phyloP scores from a whole-genome alignment of 2,888 invertebrate genomes.

The Stictocephala bisonia region DNA sequence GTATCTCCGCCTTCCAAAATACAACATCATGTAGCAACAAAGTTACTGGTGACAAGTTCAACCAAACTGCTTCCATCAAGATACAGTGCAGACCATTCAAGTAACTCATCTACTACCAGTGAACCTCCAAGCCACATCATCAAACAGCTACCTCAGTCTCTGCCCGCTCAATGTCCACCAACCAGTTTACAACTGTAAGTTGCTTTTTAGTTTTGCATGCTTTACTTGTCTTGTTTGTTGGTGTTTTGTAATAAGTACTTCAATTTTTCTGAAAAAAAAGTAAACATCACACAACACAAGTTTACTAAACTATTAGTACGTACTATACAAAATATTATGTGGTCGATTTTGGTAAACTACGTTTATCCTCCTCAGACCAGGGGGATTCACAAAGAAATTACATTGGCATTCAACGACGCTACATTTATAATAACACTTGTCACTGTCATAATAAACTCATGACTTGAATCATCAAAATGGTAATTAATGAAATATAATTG shows the following conservation, averaged over 20 bases:
- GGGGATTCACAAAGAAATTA: no score
- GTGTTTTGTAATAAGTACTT: background rate
- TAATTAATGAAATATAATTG: no score
- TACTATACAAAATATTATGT: no score
- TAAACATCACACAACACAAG: no score
- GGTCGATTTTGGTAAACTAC: no score
- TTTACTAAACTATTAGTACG: no score
- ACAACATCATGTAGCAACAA: slow-evolving; percentile 9
- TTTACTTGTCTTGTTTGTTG: background rate
- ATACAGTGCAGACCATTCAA: background rate
- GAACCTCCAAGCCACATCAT: background rate
- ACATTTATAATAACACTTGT: no score
- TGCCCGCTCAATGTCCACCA: slow-evolving; percentile 58
- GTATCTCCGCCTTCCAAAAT: slow-evolving; percentile 51
- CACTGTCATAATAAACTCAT: no score
- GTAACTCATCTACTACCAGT: background rate
- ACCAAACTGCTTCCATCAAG: slow-evolving; percentile 2
- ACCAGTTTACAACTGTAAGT: slow-evolving; percentile 61
- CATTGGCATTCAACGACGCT: no score
- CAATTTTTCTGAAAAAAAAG: background rate
- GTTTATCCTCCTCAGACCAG: no score
- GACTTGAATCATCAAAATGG: no score
- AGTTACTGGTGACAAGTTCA: slow-evolving; percentile 5
- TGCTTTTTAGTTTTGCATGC: background rate
- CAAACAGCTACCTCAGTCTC: slow-evolving; percentile 52